Base-by-base conservation (phyloP, 2,888 invertebrate species). In the Trissolcus brochymenae region DNA sequence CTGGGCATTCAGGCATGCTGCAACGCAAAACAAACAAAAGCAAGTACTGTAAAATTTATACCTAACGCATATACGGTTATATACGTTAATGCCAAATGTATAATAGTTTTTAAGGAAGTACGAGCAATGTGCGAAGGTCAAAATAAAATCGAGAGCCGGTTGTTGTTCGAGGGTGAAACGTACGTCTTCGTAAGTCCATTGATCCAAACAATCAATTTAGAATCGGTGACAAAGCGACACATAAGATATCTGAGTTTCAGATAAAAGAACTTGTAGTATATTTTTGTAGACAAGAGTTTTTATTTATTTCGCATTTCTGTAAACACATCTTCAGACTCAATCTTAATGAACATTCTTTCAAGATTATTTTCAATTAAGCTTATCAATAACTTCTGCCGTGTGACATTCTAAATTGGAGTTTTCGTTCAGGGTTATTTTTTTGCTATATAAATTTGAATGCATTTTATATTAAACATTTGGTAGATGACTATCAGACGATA, bases 1-100 rank as follows among this genome's bases (percentile, higher is more conserved):
- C 79, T 54, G 19, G 68, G 60, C 73, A 66, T 79, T 71, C 73
- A 78, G 68, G 65, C 54, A 77, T 61, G 79, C 54, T 78, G 65
- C 66, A 51, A 67, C 59, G 79, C 78, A 76, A 78, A 71, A 70
- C 62, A 71, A 71, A 61, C 76, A 81, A 81, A 75, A 79, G 79
- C 81, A 81, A 82, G 81, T 82, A 83, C 81, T 82, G 79, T 81
- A 82, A 81, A 83, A 87, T 87, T 87, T 87, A 87, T 86, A 87
- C 86, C 84, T 85, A 81, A 87, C 82, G 84, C 86, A 86, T 87
- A 87, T 87, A 87, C 83, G 85, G 84, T 87, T 87, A 85, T 83
- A 83, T 85, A 84, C 83, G 85, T 87, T 83, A 88, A 89, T 88
- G 88, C 88, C 88, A 88, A 88, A 88, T 88, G 88, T 88, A 88